Percentiles rank a stretch among this genome's conserved stretches.
Evolutionary conservation across 2,797 vertebrate genomes (phyloP).

Genomic region (Astyanax mexicanus): DNA sequence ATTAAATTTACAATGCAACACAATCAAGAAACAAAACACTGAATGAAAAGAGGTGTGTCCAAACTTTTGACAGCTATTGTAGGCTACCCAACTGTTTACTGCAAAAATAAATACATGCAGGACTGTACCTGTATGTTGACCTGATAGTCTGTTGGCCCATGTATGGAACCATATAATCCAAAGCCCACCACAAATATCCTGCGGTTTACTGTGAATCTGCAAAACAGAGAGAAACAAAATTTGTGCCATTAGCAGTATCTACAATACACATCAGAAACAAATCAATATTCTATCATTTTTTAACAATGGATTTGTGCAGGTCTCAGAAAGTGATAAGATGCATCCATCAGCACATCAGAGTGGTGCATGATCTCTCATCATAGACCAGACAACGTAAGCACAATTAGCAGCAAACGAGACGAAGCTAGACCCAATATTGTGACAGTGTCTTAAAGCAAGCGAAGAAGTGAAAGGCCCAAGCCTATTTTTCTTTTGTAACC

Average conservation of each 20-base stretch:
- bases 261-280: not conserved
- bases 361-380: not conserved
- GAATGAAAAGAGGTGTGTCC: too few species aligned
- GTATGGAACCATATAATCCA: conserved; percentile 97
- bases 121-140: conserved; percentile 94
- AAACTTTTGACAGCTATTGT: too few species aligned
- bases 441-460: too few species aligned
- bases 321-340: not conserved
- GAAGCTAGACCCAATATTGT: too few species aligned
- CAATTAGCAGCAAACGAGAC: not conserved
- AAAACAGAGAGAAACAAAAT: conserved; percentile 21
- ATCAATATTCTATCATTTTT: not conserved
- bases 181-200: conserved; percentile 97
- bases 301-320: not conserved
- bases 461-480: too few species aligned
- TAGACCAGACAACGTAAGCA: not conserved
- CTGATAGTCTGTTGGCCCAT: conserved; percentile 97
- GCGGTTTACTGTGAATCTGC: conserved; percentile 94
- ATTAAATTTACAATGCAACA: too few species aligned
- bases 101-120: not conserved
- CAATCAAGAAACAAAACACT: too few species aligned
- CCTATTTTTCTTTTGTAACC: too few species aligned
- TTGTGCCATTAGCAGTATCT: not conserved
- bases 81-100: too few species aligned
- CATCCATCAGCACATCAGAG: not conserved